Conservation (phyloP, 2,113 vertebrate species). For the Channa maculata region DNA sequence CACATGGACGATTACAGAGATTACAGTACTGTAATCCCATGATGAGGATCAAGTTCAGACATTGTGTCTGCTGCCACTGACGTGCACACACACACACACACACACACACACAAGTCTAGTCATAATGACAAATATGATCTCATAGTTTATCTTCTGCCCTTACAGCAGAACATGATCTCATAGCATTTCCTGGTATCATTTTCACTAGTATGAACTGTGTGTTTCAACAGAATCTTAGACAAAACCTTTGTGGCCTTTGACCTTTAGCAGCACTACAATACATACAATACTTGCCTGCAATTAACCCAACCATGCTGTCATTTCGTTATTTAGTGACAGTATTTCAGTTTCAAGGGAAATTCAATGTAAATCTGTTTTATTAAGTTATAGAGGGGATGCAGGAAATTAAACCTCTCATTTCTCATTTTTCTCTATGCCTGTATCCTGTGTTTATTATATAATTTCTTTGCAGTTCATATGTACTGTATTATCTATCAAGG, state of each 20-base stretch:
- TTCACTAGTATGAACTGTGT: neutral
- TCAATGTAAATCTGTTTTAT: no score
- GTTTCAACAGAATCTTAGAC: no score
- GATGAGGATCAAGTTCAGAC: constrained; percentile 29
- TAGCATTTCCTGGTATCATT: neutral
- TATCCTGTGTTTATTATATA: neutral
- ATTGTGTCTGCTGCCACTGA: constrained; percentile 6
- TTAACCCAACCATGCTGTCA: no score
- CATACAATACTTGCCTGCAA: no score
- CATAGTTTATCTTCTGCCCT: neutral
- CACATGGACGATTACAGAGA: constrained; percentile 44
- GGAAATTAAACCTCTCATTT: no score
- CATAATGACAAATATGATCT: neutral
- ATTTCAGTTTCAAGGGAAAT: no score
- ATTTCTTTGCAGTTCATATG: neutral
- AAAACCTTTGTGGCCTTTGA: constrained; percentile 2
- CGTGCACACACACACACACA: neutral
- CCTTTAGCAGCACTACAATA: neutral
- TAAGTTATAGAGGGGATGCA: no score
- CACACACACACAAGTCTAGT: no score
- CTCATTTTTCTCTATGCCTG: no score
- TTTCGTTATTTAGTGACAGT: no score
- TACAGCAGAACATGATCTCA: neutral
- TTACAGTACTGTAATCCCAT: constrained; percentile 50
- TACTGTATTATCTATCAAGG: neutral